A percentile compares a stretch with the other conserved stretches of the same genome.
These are phyloP conservation scores for Sebastes jordani DNA, from an alignment of 2,797 vertebrate genomes.

Conservation along the genomic window DNA sequence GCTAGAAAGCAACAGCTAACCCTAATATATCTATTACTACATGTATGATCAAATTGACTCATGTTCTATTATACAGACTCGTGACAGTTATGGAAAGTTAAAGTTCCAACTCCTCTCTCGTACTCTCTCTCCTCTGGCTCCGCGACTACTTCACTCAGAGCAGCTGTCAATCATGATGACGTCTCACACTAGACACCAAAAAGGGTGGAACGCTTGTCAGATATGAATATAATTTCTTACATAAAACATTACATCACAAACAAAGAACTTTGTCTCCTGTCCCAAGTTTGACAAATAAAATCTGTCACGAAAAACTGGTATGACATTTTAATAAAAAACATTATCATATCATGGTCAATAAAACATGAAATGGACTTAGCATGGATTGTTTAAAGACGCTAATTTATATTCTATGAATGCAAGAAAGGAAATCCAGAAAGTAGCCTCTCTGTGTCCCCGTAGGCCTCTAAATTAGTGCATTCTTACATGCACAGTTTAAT, in stretches of 20 bases:
- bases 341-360: not conserved
- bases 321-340: not conserved
- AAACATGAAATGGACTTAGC: not conserved
- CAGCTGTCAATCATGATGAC: no score
- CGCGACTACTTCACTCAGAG: no score
- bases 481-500: constrained; percentile 65
- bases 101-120: accelerated
- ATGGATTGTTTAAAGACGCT: not conserved
- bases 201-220: no score
- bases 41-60: no score
- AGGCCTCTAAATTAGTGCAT: constrained; percentile 42
- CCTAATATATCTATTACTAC: no score
- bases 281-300: not conserved
- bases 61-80: no score
- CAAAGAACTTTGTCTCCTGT: not conserved
- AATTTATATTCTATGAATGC: not conserved
- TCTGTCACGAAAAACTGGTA: not conserved
- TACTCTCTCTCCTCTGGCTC: no score
- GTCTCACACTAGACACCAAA: no score
- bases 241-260: not conserved
- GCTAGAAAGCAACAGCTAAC: no score
- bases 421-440: constrained; percentile 11
- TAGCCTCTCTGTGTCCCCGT: not conserved
- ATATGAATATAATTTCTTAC: not conserved
- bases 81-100: no score